Base-by-base conservation (phyloP, 1,140 invertebrate genomes). In the Zaprionus gabonicus region DNA sequence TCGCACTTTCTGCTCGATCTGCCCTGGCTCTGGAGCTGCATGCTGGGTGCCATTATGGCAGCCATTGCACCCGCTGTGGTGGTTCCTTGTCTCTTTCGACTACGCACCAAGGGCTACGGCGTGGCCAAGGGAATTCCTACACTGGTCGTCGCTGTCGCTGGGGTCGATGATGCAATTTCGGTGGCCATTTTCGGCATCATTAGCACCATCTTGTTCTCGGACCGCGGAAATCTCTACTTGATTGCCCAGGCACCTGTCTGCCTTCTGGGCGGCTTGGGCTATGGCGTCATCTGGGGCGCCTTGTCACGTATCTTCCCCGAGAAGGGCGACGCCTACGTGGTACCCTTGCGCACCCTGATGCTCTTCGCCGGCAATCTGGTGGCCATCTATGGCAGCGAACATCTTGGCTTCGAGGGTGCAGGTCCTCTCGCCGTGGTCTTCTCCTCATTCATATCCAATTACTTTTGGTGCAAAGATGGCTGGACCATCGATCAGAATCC, bases 51-150 rank as follows among this genome's bases (percentile, higher is more conserved):
- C 76, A 96, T 98, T 23, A 93, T 98, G 41, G 96, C 97, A 1
- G 98, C 98, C 1, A 98, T 99, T 6, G 98, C 98, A 0, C 98
- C 98, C 0, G 98, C 98, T 12, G 98, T 99, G 3, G 96, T 99
- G 2, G 98, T 99, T 13, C 98, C 98, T 0, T 97, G 96, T 76
- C 94, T 99, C 49, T 96, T 99, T 78, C 94, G 96, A 55, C 93
- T 99, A 3, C 94, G 97, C 13, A 95, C 95, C 59, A 96, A 96
- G 87, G 97, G 97, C 6, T 97, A 98, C 82, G 98, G 98, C 1
- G 95, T 98, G 7, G 96, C 96, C 31, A 98, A 99, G 94, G 98
- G 98, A 2, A 98, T 99, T 57, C 98, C 98, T 0, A 99, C 98
- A 0, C 93, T 99, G 23, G 97, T 99, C 41, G 97, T 99, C 46